Conservation (phyloP, 2,888 invertebrate genomes). For the Tetanocera ferruginea region DNA sequence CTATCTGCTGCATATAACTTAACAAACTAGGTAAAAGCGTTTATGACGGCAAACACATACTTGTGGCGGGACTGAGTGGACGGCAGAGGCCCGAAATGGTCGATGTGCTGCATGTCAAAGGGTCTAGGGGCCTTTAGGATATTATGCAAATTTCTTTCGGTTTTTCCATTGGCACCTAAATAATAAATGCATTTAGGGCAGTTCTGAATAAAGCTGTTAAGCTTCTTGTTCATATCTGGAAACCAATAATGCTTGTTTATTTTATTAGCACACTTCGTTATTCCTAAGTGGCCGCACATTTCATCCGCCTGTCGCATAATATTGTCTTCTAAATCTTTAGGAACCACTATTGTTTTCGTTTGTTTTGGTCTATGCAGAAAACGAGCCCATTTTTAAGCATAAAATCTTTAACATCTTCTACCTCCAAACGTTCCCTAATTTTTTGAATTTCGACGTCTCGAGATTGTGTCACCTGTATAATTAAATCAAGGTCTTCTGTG, state of each 20-base stretch:
- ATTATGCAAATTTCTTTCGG: constrained; percentile 15
- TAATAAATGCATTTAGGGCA: constrained; percentile 17
- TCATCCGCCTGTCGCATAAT: background rate
- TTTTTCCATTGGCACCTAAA: background rate
- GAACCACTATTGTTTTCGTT: background rate
- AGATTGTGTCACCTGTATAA: background rate
- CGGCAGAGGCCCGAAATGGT: constrained; percentile 37
- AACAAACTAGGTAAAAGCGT: constrained; percentile 29
- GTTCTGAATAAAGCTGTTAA: background rate
- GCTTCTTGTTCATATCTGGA: background rate
- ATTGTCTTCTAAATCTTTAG: background rate
- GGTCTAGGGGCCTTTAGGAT: constrained; percentile 28
- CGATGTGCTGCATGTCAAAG: constrained; percentile 31
- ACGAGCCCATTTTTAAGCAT: too few relatives aligned
- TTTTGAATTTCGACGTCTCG: background rate
- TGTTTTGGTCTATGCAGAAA: too few relatives aligned
- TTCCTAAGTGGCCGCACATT: background rate
- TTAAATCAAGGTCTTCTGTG: background rate
- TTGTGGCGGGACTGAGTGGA: background rate
- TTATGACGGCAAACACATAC: constrained; percentile 23
- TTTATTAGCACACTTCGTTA: constrained; percentile 2
- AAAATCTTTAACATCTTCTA: background rate
- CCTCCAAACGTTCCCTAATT: background rate
- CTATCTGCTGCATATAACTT: constrained; percentile 38
- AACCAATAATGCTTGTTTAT: constrained; percentile 10